Evolutionary conservation across 2,888 invertebrate genomes (phyloP).

Genomic region (Rosalia funebris): DNA sequence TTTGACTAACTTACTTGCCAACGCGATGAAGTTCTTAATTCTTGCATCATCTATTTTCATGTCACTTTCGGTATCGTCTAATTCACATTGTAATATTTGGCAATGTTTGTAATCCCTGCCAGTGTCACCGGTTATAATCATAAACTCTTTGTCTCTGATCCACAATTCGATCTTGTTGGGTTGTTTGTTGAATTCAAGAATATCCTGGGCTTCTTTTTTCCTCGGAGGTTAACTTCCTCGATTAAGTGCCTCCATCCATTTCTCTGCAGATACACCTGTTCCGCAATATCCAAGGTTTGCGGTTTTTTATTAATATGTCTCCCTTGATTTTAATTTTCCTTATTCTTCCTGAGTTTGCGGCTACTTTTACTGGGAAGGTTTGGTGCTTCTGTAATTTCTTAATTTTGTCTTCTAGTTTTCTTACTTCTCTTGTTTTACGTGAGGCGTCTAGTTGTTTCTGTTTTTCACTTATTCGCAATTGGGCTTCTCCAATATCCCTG

Average conservation of each 20-base stretch:
- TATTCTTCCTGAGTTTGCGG: slow-evolving; percentile 87
- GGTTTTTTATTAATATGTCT: slow-evolving; percentile 76
- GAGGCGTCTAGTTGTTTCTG: slow-evolving; percentile 87
- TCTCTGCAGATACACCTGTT: slow-evolving; percentile 76
- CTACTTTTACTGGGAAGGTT: slow-evolving; percentile 91
- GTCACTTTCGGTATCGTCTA: slow-evolving; percentile 93
- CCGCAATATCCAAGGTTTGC: slow-evolving; percentile 77
- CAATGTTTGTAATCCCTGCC: slow-evolving; percentile 98
- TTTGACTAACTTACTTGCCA: slow-evolving; percentile 89
- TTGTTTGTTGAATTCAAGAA: slow-evolving; percentile 96
- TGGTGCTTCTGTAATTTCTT: slow-evolving; percentile 94
- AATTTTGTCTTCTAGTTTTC: slow-evolving; percentile 89
- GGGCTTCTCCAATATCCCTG: slow-evolving; percentile 90
- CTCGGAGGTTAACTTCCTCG: slow-evolving; percentile 67
- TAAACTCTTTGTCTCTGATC: slow-evolving; percentile 96
- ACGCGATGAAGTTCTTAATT: slow-evolving; percentile 83
- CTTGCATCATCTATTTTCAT: slow-evolving; percentile 95
- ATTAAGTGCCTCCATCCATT: slow-evolving; percentile 81
- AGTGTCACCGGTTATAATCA: slow-evolving; percentile 91
- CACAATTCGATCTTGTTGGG: slow-evolving; percentile 95
- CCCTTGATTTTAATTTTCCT: slow-evolving; percentile 82
- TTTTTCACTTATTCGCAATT: slow-evolving; percentile 92
- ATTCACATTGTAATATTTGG: slow-evolving; percentile 85
- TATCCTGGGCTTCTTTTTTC: slow-evolving; percentile 92
- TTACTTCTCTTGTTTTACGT: slow-evolving; percentile 78